Evolutionary conservation across 2,113 vertebrate genomes (phyloP).

Genomic region (Haliaeetus leucogaster): DNA sequence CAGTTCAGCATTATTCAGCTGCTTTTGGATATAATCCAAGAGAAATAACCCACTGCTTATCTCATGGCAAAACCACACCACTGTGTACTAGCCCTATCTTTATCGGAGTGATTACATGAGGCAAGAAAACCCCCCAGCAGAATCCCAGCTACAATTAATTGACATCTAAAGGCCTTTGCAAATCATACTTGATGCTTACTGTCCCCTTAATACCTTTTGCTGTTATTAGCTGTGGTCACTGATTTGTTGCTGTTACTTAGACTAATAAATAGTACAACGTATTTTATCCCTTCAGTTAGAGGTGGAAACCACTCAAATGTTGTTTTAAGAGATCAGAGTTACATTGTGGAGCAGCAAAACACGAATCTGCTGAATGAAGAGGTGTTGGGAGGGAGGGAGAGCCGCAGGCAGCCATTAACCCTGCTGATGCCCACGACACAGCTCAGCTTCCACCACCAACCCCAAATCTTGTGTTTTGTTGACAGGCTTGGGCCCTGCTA

Average conservation of each 20-base stretch:
- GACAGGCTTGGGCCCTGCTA: not conserved
- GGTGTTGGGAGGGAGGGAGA: not conserved
- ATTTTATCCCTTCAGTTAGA: not conserved
- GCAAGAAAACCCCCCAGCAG: not conserved
- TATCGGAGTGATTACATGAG: not conserved
- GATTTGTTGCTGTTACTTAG: not conserved
- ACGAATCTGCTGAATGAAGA: not conserved
- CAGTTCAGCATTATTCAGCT: not conserved
- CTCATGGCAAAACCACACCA: not conserved
- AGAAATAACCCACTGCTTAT: not conserved
- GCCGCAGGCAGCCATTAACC: not conserved
- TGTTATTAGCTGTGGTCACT: not conserved
- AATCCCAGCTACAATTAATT: not conserved
- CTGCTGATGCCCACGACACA: rapidly evolving
- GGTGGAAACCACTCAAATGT: not conserved
- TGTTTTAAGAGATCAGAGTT: not conserved
- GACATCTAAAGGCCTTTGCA: not conserved
- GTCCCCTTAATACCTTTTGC: not conserved
- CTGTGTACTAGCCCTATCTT: not conserved
- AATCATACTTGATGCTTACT: not conserved
- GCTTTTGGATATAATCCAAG: not conserved
- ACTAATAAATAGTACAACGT: not conserved
- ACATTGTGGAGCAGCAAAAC: not conserved
- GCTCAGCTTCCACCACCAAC: not conserved
- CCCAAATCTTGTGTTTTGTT: not conserved